Conservation (phyloP, 2,797 vertebrate genomes). For the Chiloscyllium punctatum region DNA sequence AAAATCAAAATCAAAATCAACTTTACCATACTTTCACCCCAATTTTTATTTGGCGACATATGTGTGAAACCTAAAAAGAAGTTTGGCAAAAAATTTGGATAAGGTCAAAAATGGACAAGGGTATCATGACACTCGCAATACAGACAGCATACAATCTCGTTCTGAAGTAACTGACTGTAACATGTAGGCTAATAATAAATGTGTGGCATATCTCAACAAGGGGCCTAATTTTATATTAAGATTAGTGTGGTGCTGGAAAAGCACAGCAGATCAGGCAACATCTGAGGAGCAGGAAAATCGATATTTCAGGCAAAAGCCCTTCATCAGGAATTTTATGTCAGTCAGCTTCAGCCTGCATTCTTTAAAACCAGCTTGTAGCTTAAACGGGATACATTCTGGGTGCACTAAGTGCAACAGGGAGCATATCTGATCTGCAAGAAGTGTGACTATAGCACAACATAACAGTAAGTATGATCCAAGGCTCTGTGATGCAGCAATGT, state of each 20-base stretch:
- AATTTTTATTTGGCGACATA: not conserved
- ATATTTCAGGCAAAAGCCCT: too few relatives aligned
- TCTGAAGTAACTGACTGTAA: not conserved
- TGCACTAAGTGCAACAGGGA: too few relatives aligned
- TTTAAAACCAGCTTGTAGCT: not conserved
- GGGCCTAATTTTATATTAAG: not conserved
- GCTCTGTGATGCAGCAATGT: not conserved
- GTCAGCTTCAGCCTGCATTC: not conserved
- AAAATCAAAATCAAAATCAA: not conserved
- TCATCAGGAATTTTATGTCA: not conserved
- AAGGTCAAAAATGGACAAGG: not conserved
- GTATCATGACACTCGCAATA: not conserved
- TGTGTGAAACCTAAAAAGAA: not conserved
- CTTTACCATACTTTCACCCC: not conserved
- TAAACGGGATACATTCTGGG: too few relatives aligned
- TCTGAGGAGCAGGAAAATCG: too few relatives aligned
- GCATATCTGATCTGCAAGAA: not conserved
- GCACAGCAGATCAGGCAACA: too few relatives aligned
- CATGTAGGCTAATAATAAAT: not conserved
- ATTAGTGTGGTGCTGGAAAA: too few relatives aligned
- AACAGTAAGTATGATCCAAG: not conserved
- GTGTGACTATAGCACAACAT: not conserved
- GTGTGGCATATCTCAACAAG: not conserved
- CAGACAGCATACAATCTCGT: not conserved
- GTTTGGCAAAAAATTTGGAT: not conserved